These are phyloP conservation scores for Arbacia lixula DNA, from an alignment of 53 echinoderm and acorn worm species.

Conservation along the genomic window DNA sequence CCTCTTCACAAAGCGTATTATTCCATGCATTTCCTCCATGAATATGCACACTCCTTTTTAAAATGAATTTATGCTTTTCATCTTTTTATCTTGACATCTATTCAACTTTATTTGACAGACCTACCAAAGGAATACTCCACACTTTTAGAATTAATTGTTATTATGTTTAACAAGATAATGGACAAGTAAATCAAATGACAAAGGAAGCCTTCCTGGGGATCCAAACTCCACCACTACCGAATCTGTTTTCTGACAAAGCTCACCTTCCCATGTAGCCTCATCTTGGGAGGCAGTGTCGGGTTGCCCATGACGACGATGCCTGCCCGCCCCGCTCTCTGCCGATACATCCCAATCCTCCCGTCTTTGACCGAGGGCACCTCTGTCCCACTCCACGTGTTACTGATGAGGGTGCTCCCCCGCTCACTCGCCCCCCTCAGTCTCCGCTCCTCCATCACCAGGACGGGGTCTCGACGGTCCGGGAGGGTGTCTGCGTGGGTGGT, in stretches of 20 bases:
- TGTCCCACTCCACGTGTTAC: conserved; percentile 79
- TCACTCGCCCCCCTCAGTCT: conserved; percentile 10
- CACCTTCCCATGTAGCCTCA: conserved; percentile 84
- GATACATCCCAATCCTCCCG: conserved; percentile 63
- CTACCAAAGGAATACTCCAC: too few relatives aligned
- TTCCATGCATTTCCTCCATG: too few relatives aligned
- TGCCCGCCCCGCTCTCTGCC: conserved; percentile 52
- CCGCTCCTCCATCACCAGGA: conserved; percentile 59
- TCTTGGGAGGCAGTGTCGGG: conserved; percentile 76
- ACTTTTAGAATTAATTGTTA: too few relatives aligned
- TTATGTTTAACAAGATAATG: too few relatives aligned
- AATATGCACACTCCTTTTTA: too few relatives aligned
- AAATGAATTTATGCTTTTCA: too few relatives aligned
- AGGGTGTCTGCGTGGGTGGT: conserved; percentile 60
- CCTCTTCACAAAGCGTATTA: too few relatives aligned
- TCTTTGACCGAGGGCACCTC: conserved; percentile 76
- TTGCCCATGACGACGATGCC: conserved; percentile 83
- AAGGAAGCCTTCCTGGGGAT: not conserved
- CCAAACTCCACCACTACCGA: too few relatives aligned
- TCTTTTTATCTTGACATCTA: too few relatives aligned
- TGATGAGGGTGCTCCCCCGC: conserved; percentile 75
- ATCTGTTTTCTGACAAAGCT: not conserved
- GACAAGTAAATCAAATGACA: not conserved
- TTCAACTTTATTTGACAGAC: too few relatives aligned
- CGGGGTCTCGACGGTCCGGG: conserved; percentile 47